phyloP scores from a whole-genome alignment of 2,797 vertebrate species.

The Gymnopithys bicolor region DNA sequence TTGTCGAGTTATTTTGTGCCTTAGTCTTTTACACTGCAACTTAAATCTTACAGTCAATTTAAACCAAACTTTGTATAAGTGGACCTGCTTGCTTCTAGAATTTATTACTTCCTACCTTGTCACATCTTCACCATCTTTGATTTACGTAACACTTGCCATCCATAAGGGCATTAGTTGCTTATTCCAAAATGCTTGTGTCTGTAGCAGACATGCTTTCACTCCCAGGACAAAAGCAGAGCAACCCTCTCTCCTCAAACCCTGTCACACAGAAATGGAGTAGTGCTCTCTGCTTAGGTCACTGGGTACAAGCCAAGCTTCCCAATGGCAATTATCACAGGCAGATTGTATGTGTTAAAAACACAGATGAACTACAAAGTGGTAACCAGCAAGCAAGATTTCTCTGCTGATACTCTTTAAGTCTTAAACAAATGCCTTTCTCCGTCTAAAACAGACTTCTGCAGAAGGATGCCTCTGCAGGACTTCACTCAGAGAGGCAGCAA shows the following conservation, averaged over 20 bases:
- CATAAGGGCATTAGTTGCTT: neutral
- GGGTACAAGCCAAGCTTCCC: neutral
- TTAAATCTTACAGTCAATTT: neutral
- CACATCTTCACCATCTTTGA: neutral
- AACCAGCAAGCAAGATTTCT: neutral
- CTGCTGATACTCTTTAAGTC: neutral
- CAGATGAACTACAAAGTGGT: neutral
- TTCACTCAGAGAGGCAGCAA: neutral
- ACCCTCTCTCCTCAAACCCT: neutral
- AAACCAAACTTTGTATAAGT: neutral
- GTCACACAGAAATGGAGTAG: neutral
- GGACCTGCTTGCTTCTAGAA: neutral
- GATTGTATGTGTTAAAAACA: neutral
- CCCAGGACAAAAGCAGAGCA: neutral
- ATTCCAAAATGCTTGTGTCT: neutral
- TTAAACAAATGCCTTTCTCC: neutral
- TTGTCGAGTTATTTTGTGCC: neutral
- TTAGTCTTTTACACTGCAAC: neutral
- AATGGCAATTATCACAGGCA: neutral
- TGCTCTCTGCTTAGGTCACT: neutral
- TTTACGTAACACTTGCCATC: neutral
- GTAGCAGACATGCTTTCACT: neutral
- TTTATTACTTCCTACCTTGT: neutral
- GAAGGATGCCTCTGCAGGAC: neutral
- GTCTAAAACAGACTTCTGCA: neutral